Evolutionary conservation across 2,113 vertebrate species (phyloP).

Genomic region (Chrysemys picta): DNA sequence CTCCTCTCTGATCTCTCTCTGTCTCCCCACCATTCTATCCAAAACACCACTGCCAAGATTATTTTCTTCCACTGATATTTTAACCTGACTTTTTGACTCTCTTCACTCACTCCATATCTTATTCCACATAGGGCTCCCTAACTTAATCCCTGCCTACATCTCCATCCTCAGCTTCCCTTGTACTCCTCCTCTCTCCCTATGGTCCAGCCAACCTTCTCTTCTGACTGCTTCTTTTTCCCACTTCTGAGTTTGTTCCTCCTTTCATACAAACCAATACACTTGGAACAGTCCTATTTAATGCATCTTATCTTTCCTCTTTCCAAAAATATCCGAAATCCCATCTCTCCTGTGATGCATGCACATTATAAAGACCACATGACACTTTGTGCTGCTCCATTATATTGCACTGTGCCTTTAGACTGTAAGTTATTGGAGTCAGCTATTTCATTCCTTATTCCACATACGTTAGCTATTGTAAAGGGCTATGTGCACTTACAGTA

Average conservation of each 20-base stretch:
- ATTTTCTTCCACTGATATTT: neutral
- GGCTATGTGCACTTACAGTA: rapidly evolving
- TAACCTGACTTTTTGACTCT: neutral
- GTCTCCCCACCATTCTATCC: neutral
- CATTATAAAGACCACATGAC: neutral
- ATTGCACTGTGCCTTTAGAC: neutral
- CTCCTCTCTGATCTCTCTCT: neutral
- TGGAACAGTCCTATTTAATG: neutral
- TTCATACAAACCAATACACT: too few relatives aligned
- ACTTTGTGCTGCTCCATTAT: neutral
- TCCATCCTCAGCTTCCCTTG: neutral
- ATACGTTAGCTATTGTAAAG: neutral
- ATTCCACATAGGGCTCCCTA: neutral
- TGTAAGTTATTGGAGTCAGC: rapidly evolving
- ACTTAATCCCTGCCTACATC: neutral
- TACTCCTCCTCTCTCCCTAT: neutral
- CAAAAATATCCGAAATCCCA: neutral
- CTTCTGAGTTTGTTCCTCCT: neutral
- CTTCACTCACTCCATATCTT: neutral
- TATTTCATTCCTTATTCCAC: rapidly evolving
- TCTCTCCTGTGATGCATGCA: neutral
- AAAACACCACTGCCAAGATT: neutral
- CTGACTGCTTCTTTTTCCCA: too few relatives aligned
- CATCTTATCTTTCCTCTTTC: too few relatives aligned
- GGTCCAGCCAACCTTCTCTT: neutral